phyloP scores from a whole-genome alignment of 2,888 invertebrate genomes.

The Standfussiana lucernea region DNA sequence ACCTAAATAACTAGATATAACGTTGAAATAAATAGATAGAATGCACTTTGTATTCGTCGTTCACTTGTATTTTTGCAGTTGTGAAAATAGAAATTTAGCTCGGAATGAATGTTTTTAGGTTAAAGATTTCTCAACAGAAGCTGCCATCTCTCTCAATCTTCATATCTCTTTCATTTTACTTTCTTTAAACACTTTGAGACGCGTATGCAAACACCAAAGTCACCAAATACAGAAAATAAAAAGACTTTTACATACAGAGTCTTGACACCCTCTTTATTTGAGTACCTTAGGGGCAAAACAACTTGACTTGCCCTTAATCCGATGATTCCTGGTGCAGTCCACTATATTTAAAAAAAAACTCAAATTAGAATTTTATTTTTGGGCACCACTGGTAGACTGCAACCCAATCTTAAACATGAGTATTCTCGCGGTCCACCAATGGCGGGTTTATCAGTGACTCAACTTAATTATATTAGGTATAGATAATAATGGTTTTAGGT shows the following conservation, averaged over 20 bases:
- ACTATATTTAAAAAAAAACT: too few relatives aligned
- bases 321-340: too few relatives aligned
- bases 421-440: too few relatives aligned
- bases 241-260: constrained; percentile 10
- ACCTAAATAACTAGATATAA: background rate
- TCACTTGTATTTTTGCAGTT: background rate
- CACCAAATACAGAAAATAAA: constrained; percentile 10
- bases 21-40: background rate
- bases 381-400: too few relatives aligned
- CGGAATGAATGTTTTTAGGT: background rate
- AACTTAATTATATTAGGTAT: too few relatives aligned
- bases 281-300: constrained; percentile 50
- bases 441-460: too few relatives aligned
- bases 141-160: background rate
- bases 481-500: too few relatives aligned
- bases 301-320: constrained; percentile 28
- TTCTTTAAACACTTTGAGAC: background rate
- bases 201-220: background rate
- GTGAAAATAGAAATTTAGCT: background rate
- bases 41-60: background rate
- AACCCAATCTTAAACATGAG: too few relatives aligned
- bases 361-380: too few relatives aligned
- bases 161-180: background rate
- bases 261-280: constrained; percentile 38
- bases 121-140: background rate